Conservation (phyloP, 2,113 vertebrate species). For the Monarcha castaneiventris region DNA sequence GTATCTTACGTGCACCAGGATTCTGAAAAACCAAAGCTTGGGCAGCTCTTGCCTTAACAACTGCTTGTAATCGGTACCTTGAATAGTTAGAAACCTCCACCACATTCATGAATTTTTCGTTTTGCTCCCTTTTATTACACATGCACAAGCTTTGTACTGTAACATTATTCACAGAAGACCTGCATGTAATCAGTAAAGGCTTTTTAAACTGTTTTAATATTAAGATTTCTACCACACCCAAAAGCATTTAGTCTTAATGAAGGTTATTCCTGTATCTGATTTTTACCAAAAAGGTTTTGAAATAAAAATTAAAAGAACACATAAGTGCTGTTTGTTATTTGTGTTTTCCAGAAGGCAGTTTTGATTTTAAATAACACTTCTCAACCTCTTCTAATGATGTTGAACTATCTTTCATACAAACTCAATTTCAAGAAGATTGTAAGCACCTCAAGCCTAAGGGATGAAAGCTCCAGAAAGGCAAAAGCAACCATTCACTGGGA, state of each 20-base stretch:
- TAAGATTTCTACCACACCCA: neutral
- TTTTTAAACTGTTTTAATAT: neutral
- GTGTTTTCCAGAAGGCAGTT: neutral
- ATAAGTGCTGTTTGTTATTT: neutral
- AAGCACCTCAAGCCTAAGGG: neutral
- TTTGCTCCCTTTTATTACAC: neutral
- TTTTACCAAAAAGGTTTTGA: neutral
- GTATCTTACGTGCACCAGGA: neutral
- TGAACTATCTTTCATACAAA: neutral
- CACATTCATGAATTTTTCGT: neutral
- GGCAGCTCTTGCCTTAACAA: neutral
- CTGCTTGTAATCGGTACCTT: neutral
- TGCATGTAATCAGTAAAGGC: neutral
- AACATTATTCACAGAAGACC: neutral
- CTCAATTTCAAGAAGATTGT: neutral
- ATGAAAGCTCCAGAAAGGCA: neutral
- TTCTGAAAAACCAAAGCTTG: neutral
- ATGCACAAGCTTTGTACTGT: neutral
- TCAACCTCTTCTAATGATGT: neutral
- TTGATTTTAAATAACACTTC: neutral
- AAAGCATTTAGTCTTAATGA: neutral
- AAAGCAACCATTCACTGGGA: neutral
- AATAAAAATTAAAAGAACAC: neutral
- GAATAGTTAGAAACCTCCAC: neutral
- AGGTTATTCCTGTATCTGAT: neutral